A percentile compares a stretch with the other conserved stretches of the same genome.
Conservation (phyloP, 1,140 invertebrate genomes). For the Chrysopa pallens region DNA sequence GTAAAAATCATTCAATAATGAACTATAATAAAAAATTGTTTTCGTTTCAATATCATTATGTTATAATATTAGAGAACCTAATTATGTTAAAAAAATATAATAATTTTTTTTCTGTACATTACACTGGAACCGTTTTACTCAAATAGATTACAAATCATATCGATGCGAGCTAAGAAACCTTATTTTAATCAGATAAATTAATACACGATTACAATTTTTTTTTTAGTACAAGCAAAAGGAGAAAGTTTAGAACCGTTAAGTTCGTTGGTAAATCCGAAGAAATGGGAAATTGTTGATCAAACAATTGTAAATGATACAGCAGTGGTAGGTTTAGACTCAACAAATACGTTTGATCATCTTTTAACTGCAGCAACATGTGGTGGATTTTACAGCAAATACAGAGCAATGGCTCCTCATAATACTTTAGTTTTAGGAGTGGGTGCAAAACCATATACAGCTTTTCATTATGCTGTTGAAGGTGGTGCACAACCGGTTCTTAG, state of each 20-base stretch:
- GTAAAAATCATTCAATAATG: too few species aligned
- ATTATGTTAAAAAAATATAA: too few species aligned
- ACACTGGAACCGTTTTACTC: too few species aligned
- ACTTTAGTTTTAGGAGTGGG: constrained; percentile 66
- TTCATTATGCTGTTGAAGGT: constrained; percentile 80
- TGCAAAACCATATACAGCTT: constrained; percentile 65
- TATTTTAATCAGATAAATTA: too few species aligned
- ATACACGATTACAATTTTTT: background rate
- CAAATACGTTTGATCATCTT: constrained; percentile 74
- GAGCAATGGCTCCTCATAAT: constrained; percentile 55
- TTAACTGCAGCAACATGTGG: constrained; percentile 60
- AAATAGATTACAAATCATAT: too few species aligned
- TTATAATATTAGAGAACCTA: too few species aligned
- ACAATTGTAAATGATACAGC: constrained; percentile 56
- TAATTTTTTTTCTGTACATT: too few species aligned
- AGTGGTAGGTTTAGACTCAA: constrained; percentile 54
- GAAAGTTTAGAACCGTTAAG: constrained; percentile 35
- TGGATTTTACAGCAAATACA: constrained; percentile 54
- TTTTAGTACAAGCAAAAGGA: constrained; percentile 51
- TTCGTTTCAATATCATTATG: too few species aligned
- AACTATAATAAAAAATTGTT: too few species aligned
- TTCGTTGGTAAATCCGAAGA: constrained; percentile 49
- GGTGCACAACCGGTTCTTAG: constrained; percentile 48
- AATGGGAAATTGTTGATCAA: constrained; percentile 70
- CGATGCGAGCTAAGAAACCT: too few species aligned